Evolutionary conservation across 2,797 vertebrate genomes (phyloP).

Genomic region (Gila robusta): DNA sequence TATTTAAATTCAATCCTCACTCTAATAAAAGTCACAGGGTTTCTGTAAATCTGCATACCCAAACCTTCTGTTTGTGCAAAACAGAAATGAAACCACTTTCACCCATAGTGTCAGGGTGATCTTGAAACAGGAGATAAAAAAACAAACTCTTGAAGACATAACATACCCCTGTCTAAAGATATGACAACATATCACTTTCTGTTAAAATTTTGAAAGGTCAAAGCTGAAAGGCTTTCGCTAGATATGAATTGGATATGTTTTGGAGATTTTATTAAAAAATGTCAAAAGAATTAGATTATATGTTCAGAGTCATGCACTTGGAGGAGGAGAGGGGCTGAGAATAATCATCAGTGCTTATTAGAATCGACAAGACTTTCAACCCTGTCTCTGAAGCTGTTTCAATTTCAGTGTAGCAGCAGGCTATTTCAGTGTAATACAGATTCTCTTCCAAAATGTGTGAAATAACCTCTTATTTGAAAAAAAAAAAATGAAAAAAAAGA

Average conservation of each 20-base stretch:
- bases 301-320: neutral
- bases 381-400: constrained; percentile 30
- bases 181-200: constrained; percentile 36
- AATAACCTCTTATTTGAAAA: constrained; percentile 21
- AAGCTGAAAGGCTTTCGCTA: constrained; percentile 40
- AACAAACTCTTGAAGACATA: neutral
- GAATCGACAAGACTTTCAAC: constrained; percentile 46
- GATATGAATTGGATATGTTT: constrained; percentile 33
- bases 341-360: constrained; percentile 42
- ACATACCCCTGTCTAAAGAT: constrained; percentile 35
- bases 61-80: neutral
- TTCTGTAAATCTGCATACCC: neutral
- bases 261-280: constrained; percentile 45
- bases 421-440: constrained; percentile 39
- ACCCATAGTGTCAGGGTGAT: neutral
- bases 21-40: neutral
- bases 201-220: constrained; percentile 46
- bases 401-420: constrained; percentile 40
- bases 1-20: neutral
- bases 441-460: constrained; percentile 32
- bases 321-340: constrained; percentile 20
- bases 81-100: neutral
- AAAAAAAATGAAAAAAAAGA: neutral
- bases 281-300: constrained; percentile 32
- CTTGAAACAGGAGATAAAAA: neutral